Evolutionary conservation across 2,888 invertebrate species (phyloP), one percentile per base, ranked within the genome.

Genomic region (Eueremaeus valkanovi): DNA sequence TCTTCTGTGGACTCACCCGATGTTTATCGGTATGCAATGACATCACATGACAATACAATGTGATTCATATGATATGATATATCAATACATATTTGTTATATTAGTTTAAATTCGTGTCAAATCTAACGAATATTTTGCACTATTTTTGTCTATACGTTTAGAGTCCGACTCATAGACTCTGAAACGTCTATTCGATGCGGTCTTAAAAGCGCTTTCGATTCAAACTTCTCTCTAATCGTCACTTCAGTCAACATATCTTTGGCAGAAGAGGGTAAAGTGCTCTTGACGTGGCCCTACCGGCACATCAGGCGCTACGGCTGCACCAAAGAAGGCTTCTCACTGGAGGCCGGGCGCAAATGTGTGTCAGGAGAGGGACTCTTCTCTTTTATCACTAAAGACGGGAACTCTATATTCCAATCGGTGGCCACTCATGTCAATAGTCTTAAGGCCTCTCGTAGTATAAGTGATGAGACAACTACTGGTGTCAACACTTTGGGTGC

Each of bases 331-430:
- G 78, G 76, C 29, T 81, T 81, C 75, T 80, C 81, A 8, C 80
- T 83, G 77, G 81, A 82, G 78, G 81, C 82, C 42, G 83, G 83
- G 0, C 78, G 82, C 49, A 82, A 81, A 63, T 82, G 82, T 78
- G 74, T 78, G 8, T 81, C 82, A 72, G 83, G 83, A 27, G 81
- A 80, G 75, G 81, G 81, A 13, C 75, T 79, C 16, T 81, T 81
- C 75, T 77, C 75, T 13, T 78, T 80, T 76, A 63, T 75, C 18
- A 78, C 78, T 11, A 73, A 63, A 49, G 76, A 79, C 36, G 76
- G 76, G 24, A 66, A 55, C 24, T 68, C 55, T 16, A 73, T 76
- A 36, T 76, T 76, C 36, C 73, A 76, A 73, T n/a, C 42, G 40
- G 70, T 73, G 21, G 76, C 73, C 36, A 58, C 68, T 49, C 76